Conservation (phyloP, 2,888 invertebrate species). For the Agrilus mali region DNA sequence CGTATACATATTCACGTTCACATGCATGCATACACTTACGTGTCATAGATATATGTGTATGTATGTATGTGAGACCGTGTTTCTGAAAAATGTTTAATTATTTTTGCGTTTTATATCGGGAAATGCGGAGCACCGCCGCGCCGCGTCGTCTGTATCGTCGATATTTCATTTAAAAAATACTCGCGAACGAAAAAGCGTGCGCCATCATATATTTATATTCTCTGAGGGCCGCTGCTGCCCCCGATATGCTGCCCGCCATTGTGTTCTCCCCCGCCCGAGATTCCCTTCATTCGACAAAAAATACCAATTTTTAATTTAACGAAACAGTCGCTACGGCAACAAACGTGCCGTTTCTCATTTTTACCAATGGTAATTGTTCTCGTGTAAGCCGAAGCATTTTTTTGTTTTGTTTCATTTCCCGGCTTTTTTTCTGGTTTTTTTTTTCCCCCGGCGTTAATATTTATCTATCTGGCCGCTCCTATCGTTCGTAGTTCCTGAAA, state of each 20-base stretch:
- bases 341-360: too few relatives aligned
- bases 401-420: too few relatives aligned
- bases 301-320: slow-evolving; percentile 30
- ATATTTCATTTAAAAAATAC: slow-evolving; percentile 37
- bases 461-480: too few relatives aligned
- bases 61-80: slow-evolving; percentile 22
- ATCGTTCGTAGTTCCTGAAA: too few relatives aligned
- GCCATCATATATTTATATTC: slow-evolving; percentile 37
- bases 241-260: slow-evolving; percentile 6
- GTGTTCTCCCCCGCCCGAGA: too few relatives aligned
- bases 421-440: too few relatives aligned
- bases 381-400: too few relatives aligned
- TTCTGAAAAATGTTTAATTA: slow-evolving; percentile 40
- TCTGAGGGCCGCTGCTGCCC: slow-evolving; percentile 34
- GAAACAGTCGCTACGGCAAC: slow-evolving; percentile 18
- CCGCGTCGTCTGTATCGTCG: slow-evolving; percentile 32
- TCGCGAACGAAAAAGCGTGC: slow-evolving; percentile 30
- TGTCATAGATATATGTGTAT: too few relatives aligned
- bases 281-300: slow-evolving; percentile 22
- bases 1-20: neutral
- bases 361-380: too few relatives aligned
- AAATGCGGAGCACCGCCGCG: slow-evolving; percentile 24
- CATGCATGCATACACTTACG: neutral
- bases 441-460: too few relatives aligned
- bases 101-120: slow-evolving; percentile 38